Conservation (phyloP, 2,888 invertebrate species). For the Pelosia muscerda region DNA sequence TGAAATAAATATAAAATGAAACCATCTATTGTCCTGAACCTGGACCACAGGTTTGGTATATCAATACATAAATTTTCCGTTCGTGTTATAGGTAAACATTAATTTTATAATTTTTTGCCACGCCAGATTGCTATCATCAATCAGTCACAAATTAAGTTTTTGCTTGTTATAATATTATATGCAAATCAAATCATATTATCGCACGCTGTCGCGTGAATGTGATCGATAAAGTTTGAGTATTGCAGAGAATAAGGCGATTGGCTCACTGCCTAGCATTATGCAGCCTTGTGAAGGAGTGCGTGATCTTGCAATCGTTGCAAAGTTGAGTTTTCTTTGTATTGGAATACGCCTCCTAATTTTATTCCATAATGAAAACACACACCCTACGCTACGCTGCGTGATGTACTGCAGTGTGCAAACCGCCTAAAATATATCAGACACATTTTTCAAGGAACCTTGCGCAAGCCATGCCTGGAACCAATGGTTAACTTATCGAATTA, state of each 20-base stretch:
- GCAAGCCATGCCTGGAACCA: not conserved
- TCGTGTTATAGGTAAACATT: not conserved
- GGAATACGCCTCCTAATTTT: too few relatives aligned
- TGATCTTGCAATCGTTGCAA: too few relatives aligned
- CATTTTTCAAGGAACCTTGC: not conserved
- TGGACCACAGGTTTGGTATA: too few relatives aligned
- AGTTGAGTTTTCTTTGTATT: too few relatives aligned
- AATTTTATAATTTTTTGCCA: not conserved
- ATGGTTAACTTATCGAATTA: not conserved
- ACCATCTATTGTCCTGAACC: too few relatives aligned
- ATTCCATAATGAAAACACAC: too few relatives aligned
- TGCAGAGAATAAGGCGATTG: constrained; percentile 16
- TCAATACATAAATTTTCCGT: not conserved
- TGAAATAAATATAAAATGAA: too few relatives aligned
- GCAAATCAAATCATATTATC: constrained; percentile 53
- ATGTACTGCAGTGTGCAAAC: too few relatives aligned
- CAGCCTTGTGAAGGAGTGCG: too few relatives aligned
- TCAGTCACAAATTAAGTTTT: constrained; percentile 46
- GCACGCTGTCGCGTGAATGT: constrained; percentile 51
- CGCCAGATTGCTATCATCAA: constrained; percentile 30
- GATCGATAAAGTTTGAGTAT: constrained; percentile 50
- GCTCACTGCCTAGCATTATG: too few relatives aligned
- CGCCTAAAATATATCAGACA: constrained; percentile 12
- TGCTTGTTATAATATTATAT: constrained; percentile 47
- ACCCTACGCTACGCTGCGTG: too few relatives aligned